These are phyloP conservation scores for Aphodius granarius DNA, from an alignment of 2,888 invertebrate species.

Conservation along the genomic window DNA sequence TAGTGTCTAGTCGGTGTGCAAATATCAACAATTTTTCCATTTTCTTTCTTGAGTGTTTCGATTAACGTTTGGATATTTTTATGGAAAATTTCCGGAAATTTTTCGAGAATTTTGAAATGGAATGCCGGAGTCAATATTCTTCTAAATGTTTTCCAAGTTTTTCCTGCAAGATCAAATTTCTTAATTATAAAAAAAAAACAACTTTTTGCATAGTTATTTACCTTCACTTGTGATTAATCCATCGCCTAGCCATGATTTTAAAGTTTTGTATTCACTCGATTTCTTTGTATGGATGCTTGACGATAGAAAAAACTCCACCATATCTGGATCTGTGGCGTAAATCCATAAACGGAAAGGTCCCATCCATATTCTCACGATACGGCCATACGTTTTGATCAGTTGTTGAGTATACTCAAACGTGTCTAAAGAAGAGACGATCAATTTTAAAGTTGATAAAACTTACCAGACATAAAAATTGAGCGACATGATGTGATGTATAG, in stretches of 20 bases:
- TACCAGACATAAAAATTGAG: no score
- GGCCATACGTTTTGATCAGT: conserved; percentile 28
- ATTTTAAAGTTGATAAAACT: background rate
- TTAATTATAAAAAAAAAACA: background rate
- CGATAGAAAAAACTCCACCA: conserved; percentile 32
- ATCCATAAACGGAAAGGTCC: conserved; percentile 26
- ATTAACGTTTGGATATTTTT: conserved; percentile 54
- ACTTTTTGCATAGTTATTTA: conserved; percentile 7
- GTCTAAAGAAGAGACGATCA: conserved; percentile 19
- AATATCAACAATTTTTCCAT: conserved; percentile 48
- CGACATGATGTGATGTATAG: no score
- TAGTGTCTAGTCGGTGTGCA: conserved; percentile 53
- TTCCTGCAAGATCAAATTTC: conserved; percentile 42
- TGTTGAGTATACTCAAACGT: conserved; percentile 16
- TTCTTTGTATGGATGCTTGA: conserved; percentile 34
- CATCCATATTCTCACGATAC: conserved; percentile 29
- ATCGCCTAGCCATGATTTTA: conserved; percentile 33
- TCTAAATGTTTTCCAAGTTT: conserved; percentile 52
- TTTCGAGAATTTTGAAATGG: conserved; percentile 53
- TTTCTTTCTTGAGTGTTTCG: conserved; percentile 32
- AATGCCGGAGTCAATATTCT: conserved; percentile 55
- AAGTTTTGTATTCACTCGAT: conserved; percentile 34
- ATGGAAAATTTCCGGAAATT: conserved; percentile 49
- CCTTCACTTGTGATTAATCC: conserved; percentile 33
- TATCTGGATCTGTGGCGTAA: conserved; percentile 33